Base-by-base conservation (phyloP, 2,113 vertebrate species). In the Aegypius monachus region DNA sequence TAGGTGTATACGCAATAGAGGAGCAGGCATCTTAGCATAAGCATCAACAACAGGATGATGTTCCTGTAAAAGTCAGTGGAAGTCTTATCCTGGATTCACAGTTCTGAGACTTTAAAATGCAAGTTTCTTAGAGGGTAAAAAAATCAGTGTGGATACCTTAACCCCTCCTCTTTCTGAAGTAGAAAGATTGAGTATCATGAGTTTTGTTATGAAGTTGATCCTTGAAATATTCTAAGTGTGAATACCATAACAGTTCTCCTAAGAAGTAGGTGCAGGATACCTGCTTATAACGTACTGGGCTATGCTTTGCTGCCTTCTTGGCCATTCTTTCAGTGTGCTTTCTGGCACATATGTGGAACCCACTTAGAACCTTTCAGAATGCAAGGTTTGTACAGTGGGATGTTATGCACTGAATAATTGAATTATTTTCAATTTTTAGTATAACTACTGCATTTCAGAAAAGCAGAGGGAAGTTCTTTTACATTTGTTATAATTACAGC, bases 401-500 rank as follows among this genome's bases (percentile, higher is more conserved):
- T 55, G 9, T 48, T 81, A 9, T 42, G 62, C 61, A 71, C 6
- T 16, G 43, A 75, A 20, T 56, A 56, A 13, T 19, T 58, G 2
- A 31, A 31, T 63, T 75, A 15, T 83, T 77, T 85, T 82, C 19
- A 12, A 10, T 16, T 80, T 90, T 93, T 63, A 19, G 4, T 83
- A 7, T 71, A 53, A 52, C 56, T 82, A 21, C 16, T 48, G 38
- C 65, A 61, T 63, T 92, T 79, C 79, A 80, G 66, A 91, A 79
- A 93, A 86, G 31, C 27, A 56, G 56, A 68, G 59, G 31, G 38
- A 92, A 77, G 18, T 31, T 65, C 65, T 73, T 95, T 80, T 66
- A 58, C n/a, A 75, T 97, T 93, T 79, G 62, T 89, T 91, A 84
- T 88, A 95, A 92, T 92, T 95, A 67, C 88, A 52, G 34, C 85